A percentile compares a stretch with the other conserved stretches of the same genome.
Conservation (phyloP, 2,888 invertebrate genomes). For the Pseudococcus jackbeardsleyi region DNA sequence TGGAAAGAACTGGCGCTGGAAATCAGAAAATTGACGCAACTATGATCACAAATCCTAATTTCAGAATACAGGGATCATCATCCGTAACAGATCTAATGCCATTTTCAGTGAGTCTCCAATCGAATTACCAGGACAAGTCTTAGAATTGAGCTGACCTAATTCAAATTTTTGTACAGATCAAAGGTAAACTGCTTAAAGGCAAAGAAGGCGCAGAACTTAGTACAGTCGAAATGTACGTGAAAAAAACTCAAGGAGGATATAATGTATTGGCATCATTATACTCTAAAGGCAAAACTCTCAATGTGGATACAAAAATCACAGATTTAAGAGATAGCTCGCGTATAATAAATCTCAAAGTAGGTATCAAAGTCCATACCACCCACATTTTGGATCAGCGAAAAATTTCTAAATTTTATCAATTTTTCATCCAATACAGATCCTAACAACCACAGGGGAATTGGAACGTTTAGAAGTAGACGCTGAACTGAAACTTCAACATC, state of each 20-base stretch:
- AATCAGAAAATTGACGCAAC: slow-evolving; percentile 66
- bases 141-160: background rate
- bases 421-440: slow-evolving; percentile 56
- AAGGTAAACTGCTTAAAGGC: slow-evolving; percentile 66
- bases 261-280: slow-evolving; percentile 66
- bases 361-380: background rate
- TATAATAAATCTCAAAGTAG: slow-evolving; percentile 47
- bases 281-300: slow-evolving; percentile 66
- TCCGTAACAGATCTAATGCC: slow-evolving; percentile 65
- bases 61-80: slow-evolving; percentile 65
- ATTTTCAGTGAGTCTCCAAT: slow-evolving; percentile 63
- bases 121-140: background rate
- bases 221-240: slow-evolving; percentile 65
- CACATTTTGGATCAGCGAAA: background rate
- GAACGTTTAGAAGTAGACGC: slow-evolving; percentile 65
- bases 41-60: slow-evolving; percentile 66
- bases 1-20: slow-evolving; percentile 70
- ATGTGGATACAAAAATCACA: slow-evolving; percentile 66
- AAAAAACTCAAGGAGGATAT: slow-evolving; percentile 66
- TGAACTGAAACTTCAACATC: slow-evolving; percentile 65
- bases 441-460: slow-evolving; percentile 58
- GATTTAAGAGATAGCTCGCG: slow-evolving; percentile 41
- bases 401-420: background rate
- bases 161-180: slow-evolving; percentile 65
- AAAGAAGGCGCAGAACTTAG: slow-evolving; percentile 66